Conservation (phyloP, 1,140 invertebrate species). For the Conus ventricosus region DNA sequence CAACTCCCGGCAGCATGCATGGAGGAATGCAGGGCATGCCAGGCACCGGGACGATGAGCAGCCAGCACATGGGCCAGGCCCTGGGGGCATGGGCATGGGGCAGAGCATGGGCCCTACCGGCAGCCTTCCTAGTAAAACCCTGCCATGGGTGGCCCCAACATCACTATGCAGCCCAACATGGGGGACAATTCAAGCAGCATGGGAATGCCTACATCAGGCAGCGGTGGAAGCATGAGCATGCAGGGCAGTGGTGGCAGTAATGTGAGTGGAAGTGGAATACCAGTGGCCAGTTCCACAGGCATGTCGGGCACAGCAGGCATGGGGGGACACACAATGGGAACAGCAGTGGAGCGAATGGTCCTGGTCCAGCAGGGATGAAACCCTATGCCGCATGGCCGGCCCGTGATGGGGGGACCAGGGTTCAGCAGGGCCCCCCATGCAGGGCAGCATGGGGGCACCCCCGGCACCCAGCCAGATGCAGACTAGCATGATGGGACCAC, state of each 20-base stretch:
- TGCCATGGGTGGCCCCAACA: conserved; percentile 45
- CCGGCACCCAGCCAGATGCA: conserved; percentile 37
- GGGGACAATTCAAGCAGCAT: conserved; percentile 7
- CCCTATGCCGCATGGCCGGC: conserved; percentile 18
- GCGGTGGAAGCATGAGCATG: neutral
- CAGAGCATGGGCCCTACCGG: conserved; percentile 23
- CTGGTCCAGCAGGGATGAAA: conserved; percentile 35
- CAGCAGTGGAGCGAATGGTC: conserved; percentile 35
- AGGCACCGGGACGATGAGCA: conserved; percentile 25
- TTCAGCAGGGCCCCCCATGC: conserved; percentile 11
- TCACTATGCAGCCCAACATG: conserved; percentile 48
- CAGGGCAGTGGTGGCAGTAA: neutral
- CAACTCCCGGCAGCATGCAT: conserved; percentile 35
- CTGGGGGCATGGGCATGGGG: conserved; percentile 12
- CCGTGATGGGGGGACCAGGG: conserved; percentile 15
- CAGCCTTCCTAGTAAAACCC: conserved; percentile 36
- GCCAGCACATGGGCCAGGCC: conserved; percentile 10
- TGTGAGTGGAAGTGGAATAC: neutral
- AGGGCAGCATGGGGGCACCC: conserved; percentile 27
- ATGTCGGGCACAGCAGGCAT: conserved; percentile 31
- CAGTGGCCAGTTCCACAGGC: conserved; percentile 32
- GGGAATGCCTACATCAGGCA: neutral
- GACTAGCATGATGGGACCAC: conserved; percentile 46
- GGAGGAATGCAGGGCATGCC: conserved; percentile 30
- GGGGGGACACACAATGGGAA: conserved; percentile 43